phyloP scores from a whole-genome alignment of 2,113 vertebrate species.

The Myiopsitta monachus region DNA sequence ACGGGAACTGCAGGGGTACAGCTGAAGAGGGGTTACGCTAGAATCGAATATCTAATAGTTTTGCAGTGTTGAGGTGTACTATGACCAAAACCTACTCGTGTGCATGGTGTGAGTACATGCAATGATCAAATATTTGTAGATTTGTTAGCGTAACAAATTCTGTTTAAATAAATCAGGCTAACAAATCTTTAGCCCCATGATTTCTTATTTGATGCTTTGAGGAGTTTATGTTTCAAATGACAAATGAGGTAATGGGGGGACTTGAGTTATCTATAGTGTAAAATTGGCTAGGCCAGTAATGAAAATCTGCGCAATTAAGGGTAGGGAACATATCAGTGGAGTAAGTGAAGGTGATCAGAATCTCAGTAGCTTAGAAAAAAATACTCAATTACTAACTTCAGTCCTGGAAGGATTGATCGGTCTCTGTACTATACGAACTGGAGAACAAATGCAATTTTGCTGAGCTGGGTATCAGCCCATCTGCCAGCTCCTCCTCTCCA shows the following conservation, averaged over 20 bases:
- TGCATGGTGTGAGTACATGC: rapidly evolving
- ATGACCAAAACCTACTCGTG: background rate
- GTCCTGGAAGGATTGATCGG: background rate
- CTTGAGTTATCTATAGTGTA: background rate
- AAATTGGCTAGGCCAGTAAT: background rate
- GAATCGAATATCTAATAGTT: background rate
- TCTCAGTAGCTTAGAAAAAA: background rate
- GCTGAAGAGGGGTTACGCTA: background rate
- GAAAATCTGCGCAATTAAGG: background rate
- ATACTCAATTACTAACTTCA: background rate
- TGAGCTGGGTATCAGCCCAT: rapidly evolving
- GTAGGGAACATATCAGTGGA: rapidly evolving
- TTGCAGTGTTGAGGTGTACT: background rate
- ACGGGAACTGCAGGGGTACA: background rate
- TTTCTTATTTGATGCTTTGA: background rate
- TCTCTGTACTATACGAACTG: background rate
- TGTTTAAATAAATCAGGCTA: background rate
- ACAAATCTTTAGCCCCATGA: background rate
- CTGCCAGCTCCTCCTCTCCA: background rate
- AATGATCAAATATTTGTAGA: background rate
- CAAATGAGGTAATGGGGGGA: background rate
- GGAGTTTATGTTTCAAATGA: background rate
- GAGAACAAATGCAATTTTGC: background rate
- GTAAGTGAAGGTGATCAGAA: background rate
- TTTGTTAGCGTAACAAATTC: background rate